Evolutionary conservation across 2,888 invertebrate species (phyloP).

Genomic region (Danaus chrysippus): DNA sequence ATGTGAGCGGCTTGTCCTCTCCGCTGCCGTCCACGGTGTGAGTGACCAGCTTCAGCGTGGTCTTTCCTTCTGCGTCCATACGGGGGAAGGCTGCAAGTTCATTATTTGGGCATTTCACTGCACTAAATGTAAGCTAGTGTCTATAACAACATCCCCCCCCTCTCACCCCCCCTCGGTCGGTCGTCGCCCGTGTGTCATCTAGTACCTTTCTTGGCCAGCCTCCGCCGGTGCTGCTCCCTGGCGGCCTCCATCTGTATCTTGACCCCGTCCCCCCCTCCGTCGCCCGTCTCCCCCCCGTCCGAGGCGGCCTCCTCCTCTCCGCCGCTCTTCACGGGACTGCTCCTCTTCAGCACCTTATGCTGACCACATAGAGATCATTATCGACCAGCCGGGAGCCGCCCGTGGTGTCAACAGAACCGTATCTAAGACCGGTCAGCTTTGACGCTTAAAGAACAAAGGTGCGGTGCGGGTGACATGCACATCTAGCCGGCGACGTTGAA

Average conservation of each 20-base stretch:
- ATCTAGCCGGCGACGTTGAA: neutral
- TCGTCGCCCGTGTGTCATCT: neutral
- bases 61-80: conserved; percentile 92
- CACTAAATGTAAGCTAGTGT: conserved; percentile 2
- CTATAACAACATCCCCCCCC: neutral
- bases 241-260: conserved; percentile 75
- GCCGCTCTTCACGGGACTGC: conserved; percentile 62
- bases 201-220: conserved; percentile 71
- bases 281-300: conserved; percentile 50
- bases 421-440: too few species aligned
- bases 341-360: conserved; percentile 67
- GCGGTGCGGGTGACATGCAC: conserved; percentile 5
- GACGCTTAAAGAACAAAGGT: neutral
- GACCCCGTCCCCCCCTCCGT: conserved; percentile 56
- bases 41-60: conserved; percentile 88
- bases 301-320: conserved; percentile 60
- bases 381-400: neutral
- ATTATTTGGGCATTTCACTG: conserved; percentile 7
- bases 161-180: neutral
- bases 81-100: conserved; percentile 87
- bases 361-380: conserved; percentile 28
- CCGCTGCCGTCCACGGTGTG: conserved; percentile 81
- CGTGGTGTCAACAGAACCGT: neutral
- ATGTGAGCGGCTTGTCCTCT: conserved; percentile 86
- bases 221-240: conserved; percentile 61